phyloP scores from a whole-genome alignment of 1,140 invertebrate genomes.

The Caenorhabditis tropicalis region DNA sequence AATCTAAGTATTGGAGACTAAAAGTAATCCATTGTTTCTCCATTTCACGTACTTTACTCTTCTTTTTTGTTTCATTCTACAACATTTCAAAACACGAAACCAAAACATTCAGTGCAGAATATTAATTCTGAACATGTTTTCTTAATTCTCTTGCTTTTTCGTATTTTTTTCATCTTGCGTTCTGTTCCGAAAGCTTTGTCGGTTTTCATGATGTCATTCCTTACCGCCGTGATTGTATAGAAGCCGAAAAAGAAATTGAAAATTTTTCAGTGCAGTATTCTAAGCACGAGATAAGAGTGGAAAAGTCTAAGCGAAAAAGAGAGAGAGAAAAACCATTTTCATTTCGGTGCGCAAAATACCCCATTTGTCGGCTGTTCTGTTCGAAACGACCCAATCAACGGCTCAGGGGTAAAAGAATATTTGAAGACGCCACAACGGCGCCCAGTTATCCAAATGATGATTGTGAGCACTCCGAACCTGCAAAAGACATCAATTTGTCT shows the following conservation, averaged over 20 bases:
- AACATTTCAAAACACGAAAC: not conserved
- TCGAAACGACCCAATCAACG: constrained; percentile 32
- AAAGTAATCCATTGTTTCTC: not conserved
- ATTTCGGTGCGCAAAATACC: constrained; percentile 31
- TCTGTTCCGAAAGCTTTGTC: not conserved
- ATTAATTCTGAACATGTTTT: not conserved
- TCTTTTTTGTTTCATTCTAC: not conserved
- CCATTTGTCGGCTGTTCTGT: constrained; percentile 16
- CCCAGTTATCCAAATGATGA: constrained; percentile 9
- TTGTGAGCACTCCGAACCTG: constrained; percentile 12
- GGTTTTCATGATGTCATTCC: constrained; percentile 25
- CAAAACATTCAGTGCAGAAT: constrained; percentile 6
- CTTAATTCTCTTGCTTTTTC: not conserved
- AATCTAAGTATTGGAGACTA: not conserved
- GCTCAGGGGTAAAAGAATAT: constrained; percentile 19
- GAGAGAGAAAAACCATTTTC: constrained; percentile 26
- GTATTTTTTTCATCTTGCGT: not conserved
- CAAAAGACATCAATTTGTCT: constrained; percentile 8
- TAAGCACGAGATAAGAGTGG: not conserved
- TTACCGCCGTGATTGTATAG: not conserved
- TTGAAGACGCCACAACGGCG: not conserved
- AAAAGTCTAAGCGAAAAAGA: not conserved
- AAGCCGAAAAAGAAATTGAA: not conserved
- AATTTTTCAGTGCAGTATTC: not conserved
- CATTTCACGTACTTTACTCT: not conserved